A percentile compares a stretch with the other conserved stretches of the same genome.
These are phyloP conservation scores for Blastobasis adustella DNA, from an alignment of 2,888 invertebrate genomes.

Conservation along the genomic window DNA sequence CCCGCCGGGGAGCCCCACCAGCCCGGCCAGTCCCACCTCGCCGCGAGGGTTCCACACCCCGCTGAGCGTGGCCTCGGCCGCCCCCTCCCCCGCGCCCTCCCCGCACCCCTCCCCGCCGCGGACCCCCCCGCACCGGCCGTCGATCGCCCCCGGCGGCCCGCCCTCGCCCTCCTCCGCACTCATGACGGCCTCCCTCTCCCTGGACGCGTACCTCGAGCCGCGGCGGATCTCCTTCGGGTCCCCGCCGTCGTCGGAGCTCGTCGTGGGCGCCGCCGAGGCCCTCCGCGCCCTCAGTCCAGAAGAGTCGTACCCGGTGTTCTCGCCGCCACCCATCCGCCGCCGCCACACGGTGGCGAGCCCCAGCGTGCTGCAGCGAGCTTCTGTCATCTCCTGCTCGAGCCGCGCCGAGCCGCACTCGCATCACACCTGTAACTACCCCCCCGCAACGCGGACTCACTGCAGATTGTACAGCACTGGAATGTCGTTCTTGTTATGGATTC, in stretches of 20 bases:
- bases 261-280: constrained; percentile 19
- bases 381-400: constrained; percentile 85
- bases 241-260: constrained; percentile 82
- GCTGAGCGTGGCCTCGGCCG: constrained; percentile 76
- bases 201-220: constrained; percentile 90
- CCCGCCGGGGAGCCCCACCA: constrained; percentile 67
- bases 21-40: constrained; percentile 47
- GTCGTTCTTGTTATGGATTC: too few relatives aligned
- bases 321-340: constrained; percentile 86
- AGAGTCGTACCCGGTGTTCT: constrained; percentile 90
- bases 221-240: constrained; percentile 87
- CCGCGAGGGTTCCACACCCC: constrained; percentile 87
- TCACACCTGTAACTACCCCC: constrained; percentile 88
- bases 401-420: constrained; percentile 84
- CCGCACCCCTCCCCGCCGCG: constrained; percentile 78
- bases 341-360: constrained; percentile 72
- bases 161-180: constrained; percentile 90
- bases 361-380: constrained; percentile 78
- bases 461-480: too few relatives aligned
- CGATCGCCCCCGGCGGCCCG: constrained; percentile 54
- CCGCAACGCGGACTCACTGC: too few relatives aligned
- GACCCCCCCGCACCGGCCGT: constrained; percentile 44
- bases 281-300: constrained; percentile 82
- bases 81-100: constrained; percentile 39
- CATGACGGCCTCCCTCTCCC: constrained; percentile 80